Conservation (phyloP, 2,888 invertebrate species). For the Dysmachus trigonus region DNA sequence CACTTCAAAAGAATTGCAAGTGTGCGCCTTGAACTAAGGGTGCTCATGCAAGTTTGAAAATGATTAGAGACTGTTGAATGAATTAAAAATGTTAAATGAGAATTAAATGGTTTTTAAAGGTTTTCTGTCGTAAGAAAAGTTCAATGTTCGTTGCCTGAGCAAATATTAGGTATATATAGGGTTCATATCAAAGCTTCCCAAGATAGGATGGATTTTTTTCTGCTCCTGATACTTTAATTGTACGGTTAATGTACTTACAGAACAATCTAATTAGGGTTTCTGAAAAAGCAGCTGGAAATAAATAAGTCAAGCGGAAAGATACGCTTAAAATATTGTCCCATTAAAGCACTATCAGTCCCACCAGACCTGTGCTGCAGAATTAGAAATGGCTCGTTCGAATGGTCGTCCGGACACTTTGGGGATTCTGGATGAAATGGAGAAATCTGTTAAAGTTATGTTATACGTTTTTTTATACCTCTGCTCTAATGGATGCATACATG, state of each 20-base stretch:
- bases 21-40: background rate
- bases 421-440: background rate
- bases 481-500: background rate
- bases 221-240: background rate
- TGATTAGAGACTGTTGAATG: background rate
- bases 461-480: background rate
- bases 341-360: background rate
- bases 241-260: background rate
- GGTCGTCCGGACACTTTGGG: background rate
- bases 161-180: background rate
- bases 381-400: background rate
- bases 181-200: background rate
- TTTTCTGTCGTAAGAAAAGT: background rate
- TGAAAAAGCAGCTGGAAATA: background rate
- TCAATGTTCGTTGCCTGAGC: background rate
- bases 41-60: background rate
- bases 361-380: background rate
- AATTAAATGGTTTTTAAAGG: background rate
- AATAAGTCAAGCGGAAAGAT: background rate
- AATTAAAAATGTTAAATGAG: constrained; percentile 5
- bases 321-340: background rate
- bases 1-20: background rate
- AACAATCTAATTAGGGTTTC: background rate
- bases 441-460: background rate
- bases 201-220: background rate